A percentile compares a stretch with the other conserved stretches of the same genome.
phyloP scores from a whole-genome alignment of 2,888 invertebrate genomes.

The Smittia sp. region DNA sequence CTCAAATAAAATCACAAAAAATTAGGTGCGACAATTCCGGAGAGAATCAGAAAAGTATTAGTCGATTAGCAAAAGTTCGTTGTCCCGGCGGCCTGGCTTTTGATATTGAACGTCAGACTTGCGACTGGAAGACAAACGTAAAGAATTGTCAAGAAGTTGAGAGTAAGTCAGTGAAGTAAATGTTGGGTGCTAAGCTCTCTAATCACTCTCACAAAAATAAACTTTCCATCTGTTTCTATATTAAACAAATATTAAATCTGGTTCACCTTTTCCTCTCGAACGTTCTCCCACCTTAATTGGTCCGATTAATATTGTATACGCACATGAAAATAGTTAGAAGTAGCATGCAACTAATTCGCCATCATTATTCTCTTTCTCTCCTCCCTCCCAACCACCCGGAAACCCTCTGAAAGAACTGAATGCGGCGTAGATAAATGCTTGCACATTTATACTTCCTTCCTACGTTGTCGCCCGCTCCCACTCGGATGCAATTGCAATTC shows the following conservation, averaged over 20 bases:
- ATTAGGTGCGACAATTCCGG: conserved; percentile 87
- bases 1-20: conserved; percentile 33
- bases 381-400: not conserved
- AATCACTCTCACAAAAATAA: not conserved
- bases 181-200: not conserved
- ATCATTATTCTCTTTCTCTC: not conserved
- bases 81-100: conserved; percentile 90
- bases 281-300: conserved; percentile 7
- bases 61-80: conserved; percentile 82
- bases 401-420: not conserved
- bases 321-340: not conserved
- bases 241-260: conserved; percentile 19
- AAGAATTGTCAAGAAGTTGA: conserved; percentile 91
- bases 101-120: conserved; percentile 91
- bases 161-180: conserved; percentile 71
- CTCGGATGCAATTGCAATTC: conserved; percentile 1
- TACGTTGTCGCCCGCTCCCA: too few species aligned
- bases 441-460: conserved; percentile 20
- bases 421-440: conserved; percentile 12
- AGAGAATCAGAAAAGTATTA: conserved; percentile 74
- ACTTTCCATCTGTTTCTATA: not conserved
- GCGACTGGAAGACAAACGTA: conserved; percentile 95
- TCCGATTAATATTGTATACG: conserved; percentile 20
- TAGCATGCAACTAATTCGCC: conserved; percentile 7
- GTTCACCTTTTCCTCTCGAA: conserved; percentile 12